phyloP scores from a whole-genome alignment of 2,113 vertebrate genomes.

The Lophotis ruficrista region DNA sequence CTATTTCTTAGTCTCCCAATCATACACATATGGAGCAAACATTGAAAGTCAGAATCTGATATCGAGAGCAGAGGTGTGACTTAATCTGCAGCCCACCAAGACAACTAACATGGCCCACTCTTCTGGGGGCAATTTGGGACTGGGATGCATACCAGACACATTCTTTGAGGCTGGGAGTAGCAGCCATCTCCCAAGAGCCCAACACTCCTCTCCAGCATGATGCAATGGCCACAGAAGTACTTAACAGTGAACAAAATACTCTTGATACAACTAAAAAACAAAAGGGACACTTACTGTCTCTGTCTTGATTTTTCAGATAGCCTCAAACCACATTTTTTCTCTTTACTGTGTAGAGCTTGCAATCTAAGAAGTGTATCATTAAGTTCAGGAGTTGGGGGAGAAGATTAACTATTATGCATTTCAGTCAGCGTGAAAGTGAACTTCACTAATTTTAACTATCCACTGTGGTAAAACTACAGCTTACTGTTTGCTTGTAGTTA shows the following conservation, averaged over 20 bases:
- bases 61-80: background rate
- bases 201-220: background rate
- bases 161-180: background rate
- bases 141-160: background rate
- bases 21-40: background rate
- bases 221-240: background rate
- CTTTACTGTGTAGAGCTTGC: background rate
- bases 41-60: background rate
- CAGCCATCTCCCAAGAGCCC: background rate
- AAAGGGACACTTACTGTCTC: background rate
- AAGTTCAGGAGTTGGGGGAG: background rate
- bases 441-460: background rate
- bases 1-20: background rate
- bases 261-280: background rate
- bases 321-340: background rate
- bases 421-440: background rate
- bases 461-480: background rate
- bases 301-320: background rate
- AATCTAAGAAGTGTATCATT: background rate
- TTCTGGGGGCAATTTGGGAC: background rate
- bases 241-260: background rate
- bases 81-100: background rate
- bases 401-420: background rate
- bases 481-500: background rate
- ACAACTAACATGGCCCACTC: background rate